Conservation (phyloP, 2,888 invertebrate genomes). For the Muschampia plurimacula region DNA sequence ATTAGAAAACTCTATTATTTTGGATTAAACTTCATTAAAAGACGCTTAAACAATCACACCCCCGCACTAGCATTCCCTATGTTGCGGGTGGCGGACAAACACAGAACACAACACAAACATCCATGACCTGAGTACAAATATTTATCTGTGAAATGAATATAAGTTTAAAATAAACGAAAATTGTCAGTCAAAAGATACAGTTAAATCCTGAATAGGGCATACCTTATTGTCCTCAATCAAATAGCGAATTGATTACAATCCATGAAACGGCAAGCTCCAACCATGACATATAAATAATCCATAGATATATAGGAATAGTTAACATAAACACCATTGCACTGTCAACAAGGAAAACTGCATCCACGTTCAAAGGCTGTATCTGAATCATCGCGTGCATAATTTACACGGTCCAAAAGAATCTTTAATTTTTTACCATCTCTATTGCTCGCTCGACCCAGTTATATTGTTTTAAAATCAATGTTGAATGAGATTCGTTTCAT, state of each 20-base stretch:
- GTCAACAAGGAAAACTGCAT: constrained; percentile 23
- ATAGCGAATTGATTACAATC: not conserved
- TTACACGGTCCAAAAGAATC: constrained; percentile 24
- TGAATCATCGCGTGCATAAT: constrained; percentile 36
- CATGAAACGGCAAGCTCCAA: not conserved
- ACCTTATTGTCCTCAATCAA: not conserved
- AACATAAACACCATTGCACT: not conserved
- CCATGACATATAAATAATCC: not conserved
- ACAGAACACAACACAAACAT: too few species aligned
- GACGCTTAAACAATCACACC: too few species aligned
- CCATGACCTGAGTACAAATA: too few species aligned
- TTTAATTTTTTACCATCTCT: constrained; percentile 32
- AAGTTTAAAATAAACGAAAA: too few species aligned
- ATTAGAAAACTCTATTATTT: too few species aligned
- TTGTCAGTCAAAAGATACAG: not conserved
- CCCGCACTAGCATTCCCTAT: too few species aligned
- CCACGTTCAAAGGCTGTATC: constrained; percentile 3
- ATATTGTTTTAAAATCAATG: constrained; percentile 26
- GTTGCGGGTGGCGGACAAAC: too few species aligned
- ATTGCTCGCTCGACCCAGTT: constrained; percentile 32
- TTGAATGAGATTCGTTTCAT: constrained; percentile 26
- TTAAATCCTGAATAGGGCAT: not conserved
- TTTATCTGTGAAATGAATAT: too few species aligned
- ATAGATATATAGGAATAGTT: not conserved
- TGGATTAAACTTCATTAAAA: too few species aligned